phyloP scores from a whole-genome alignment of 2,797 vertebrate species.

The Tympanoctomys barrerae region DNA sequence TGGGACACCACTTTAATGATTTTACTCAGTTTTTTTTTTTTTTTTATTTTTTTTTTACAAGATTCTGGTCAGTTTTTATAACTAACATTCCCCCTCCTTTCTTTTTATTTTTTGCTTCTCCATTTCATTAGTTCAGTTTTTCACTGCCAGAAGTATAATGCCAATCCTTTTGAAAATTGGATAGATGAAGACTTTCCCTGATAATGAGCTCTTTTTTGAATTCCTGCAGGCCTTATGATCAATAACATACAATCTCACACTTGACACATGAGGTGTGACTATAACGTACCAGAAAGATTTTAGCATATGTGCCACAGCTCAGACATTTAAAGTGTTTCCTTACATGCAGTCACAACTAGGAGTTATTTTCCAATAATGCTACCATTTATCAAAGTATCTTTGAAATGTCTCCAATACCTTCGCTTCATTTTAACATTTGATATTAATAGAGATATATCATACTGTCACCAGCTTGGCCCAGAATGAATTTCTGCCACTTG shows the following conservation, averaged over 20 bases:
- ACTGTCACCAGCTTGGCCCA: conserved; percentile 20
- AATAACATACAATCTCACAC: conserved; percentile 24
- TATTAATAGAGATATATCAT: conserved; percentile 42
- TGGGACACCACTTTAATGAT: no score
- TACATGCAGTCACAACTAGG: conserved; percentile 9
- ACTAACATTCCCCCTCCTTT: not conserved
- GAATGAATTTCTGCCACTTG: conserved; percentile 39
- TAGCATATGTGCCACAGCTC: conserved; percentile 21
- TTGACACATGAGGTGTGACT: conserved; percentile 59
- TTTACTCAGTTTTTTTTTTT: no score
- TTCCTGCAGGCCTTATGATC: conserved; percentile 51
- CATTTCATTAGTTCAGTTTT: conserved; percentile 45
- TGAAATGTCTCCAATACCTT: conserved; percentile 36
- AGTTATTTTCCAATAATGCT: conserved; percentile 12
- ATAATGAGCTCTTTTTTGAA: conserved; percentile 52
- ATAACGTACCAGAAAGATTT: conserved; percentile 38
- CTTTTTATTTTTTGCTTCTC: not conserved
- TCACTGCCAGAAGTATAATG: conserved; percentile 43
- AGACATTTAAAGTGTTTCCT: not conserved
- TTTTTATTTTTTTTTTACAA: no score
- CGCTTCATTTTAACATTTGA: conserved; percentile 59
- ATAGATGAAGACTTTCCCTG: not conserved
- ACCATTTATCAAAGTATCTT: conserved; percentile 41
- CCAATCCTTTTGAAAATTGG: conserved; percentile 52
- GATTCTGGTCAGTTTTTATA: conserved; percentile 20